A percentile compares a stretch with the other conserved stretches of the same genome.
phyloP scores from a whole-genome alignment of 2,797 vertebrate species.

The Gymnodraco acuticeps region DNA sequence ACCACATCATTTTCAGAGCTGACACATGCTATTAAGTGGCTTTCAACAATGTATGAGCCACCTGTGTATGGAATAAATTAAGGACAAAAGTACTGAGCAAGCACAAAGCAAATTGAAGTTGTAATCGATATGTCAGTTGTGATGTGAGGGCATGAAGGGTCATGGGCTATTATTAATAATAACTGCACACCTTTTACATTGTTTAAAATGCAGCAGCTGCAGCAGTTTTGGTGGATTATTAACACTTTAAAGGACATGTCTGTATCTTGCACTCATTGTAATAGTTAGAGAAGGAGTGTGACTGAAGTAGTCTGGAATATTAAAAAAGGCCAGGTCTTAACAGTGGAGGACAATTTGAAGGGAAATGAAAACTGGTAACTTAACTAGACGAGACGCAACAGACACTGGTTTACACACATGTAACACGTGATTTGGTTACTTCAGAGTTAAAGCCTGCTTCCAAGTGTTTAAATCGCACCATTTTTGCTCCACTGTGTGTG shows the following conservation, averaged over 20 bases:
- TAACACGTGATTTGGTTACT: neutral
- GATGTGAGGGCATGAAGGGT: slow-evolving; percentile 21
- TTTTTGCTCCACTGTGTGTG: slow-evolving; percentile 12
- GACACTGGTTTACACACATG: neutral
- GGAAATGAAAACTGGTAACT: neutral
- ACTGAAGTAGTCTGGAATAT: neutral
- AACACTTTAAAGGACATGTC: slow-evolving; percentile 4
- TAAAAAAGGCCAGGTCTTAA: too few relatives aligned
- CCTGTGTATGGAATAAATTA: slow-evolving; percentile 44
- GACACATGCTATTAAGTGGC: slow-evolving; percentile 44
- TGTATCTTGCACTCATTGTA: neutral
- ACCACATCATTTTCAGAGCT: slow-evolving; percentile 12
- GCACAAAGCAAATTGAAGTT: slow-evolving; percentile 27
- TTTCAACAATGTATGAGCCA: slow-evolving; percentile 42
- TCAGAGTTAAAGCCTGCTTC: slow-evolving; percentile 15
- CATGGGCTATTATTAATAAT: slow-evolving; percentile 33
- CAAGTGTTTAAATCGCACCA: neutral
- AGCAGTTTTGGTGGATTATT: neutral
- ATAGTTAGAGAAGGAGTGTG: neutral
- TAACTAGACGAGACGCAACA: neutral
- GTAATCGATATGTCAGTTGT: slow-evolving; percentile 55
- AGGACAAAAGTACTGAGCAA: slow-evolving; percentile 33
- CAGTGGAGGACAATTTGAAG: too few relatives aligned
- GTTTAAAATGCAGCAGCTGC: slow-evolving; percentile 7
- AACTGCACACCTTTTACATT: neutral